Base-by-base conservation (phyloP, 2,888 invertebrate species). In the Calephelis perditalis region DNA sequence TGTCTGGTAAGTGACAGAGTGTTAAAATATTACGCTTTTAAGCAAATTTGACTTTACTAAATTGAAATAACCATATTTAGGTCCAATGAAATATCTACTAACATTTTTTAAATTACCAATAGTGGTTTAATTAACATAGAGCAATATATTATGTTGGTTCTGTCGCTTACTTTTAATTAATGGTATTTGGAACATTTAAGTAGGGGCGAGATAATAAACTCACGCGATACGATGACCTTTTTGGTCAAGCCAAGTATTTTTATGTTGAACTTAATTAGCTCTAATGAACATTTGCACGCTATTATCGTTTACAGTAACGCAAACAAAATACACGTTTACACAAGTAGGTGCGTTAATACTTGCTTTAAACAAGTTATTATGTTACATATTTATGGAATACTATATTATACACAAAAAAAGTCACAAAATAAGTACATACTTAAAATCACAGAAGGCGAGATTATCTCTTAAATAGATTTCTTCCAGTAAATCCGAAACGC, bases 181-280 rank as follows among this genome's bases (percentile, higher is more conserved):
- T 74, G 75, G 68, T 67, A 63, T 62, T 74, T 79, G 35, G 26
- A 15, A 49, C 15, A 49, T 79, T 81, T 79, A 75, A 73, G 72
- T 73, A 68, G 70, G 74, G 78, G 79, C 73, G 67, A 71, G 81
- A 80, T 82, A 80, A 70, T 70, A 65, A 68, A 68, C 73, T 77
- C 86, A 84, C 82, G 84, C 86, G 73, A 83, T 74, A 68, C 70
- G 72, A 76, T 70, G 70, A 71, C 71, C 68, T 75, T 75, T 77
- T 77, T 78, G 79, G 78, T 76, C 74, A 66, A 70, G 66, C 72
- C 68, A 68, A 62, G 67, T 62, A 66, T 62, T 59, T 68, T 66
- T 61, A 72, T 73, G 73, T 70, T 71, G 60, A 68, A 71, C 68
- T 67, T 72, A 72, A 74, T 75, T 74, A 71, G 70, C 73, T 71